Base-by-base conservation (phyloP, 1,140 invertebrate genomes). In the Drosophila neocordata region DNA sequence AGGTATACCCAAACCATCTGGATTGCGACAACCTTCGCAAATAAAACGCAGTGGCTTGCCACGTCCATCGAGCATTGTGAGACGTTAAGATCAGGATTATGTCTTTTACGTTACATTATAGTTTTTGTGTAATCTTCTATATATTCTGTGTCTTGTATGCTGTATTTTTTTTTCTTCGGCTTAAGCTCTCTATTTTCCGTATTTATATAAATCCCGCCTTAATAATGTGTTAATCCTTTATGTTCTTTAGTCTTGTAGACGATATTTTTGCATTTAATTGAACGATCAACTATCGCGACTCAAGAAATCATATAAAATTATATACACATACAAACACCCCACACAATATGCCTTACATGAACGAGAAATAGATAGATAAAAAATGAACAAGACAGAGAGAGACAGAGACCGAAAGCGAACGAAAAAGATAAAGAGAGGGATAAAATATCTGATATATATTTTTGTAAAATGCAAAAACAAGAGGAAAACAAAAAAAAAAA, bases 1-100 rank as follows among this genome's bases (percentile, higher is more conserved):
- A 3, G 90, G 90, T 34, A 89, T 91, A 61, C 90, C 90, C 1
- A 91, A 91, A 57, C 90, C 90, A 5, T 91, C 90, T 15, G 89
- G 90, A 13, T 44, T 91, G 12, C 62, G 89, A 22, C 90, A 69
- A 20, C 90, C 90, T 1, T 72, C 88, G 41, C 89, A 80, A 56
- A 76, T 90, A 34, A 89, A 85, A 67, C 90, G 88, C 60, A 91
- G 90, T 62, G 90, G 89, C 15, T 70, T 91, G 53, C 90, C 90
- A 3, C 71, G 89, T 20, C 90, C 90, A 3, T 88, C 83, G 8
- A 90, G 78, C 62, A 76, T 77, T 56, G 67, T 87, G 12, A 77
- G 77, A 53, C 80, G 85, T 76, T 90, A 8, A 13, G 38, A 15
- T 41, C 13, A 15, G 5, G 24, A 27, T 24, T 44, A 27, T 55